Evolutionary conservation across 2,888 invertebrate species (phyloP), one percentile per base, ranked within the genome.

Genomic region (Platerodrilus igneus): DNA sequence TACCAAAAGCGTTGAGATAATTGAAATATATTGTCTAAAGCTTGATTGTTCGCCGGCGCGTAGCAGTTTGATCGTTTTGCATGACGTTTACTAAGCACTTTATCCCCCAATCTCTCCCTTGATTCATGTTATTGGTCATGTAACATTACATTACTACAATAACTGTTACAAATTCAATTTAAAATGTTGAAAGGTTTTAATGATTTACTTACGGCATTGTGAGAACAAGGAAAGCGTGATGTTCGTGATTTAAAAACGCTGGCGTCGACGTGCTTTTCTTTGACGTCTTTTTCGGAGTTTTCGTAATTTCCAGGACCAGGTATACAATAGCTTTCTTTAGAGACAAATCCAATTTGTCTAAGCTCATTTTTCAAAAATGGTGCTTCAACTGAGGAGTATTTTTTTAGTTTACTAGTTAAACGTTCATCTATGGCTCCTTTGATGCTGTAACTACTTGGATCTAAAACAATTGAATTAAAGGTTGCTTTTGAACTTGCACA

Each of bases 1-100:
- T 57, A 51, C 57, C 54, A 56, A 55, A 56, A 56, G 55, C 52
- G 58, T 49, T 51, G 38, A 51, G 61, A 64, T 64, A 66, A 66
- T 66, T 66, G 65, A 64, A 66, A 66, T 65, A 64, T 65, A 66
- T 66, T 65, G 66, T 66, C 59, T 63, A 56, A 54, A 56, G 57
- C 57, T 47, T 62, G 63, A 63, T 63, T 63, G 62, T 62, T 60
- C 55, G 55, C 55, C 51, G n/a, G n/a, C 50, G 48, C 50, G 53
- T 47, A 48, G 48, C 48, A 51, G 50, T 45, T 51, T 42, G 52
- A 53, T 53, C 53, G 51, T 44, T 52, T 53, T 52, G 50, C 54
- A 52, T 52, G 52, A 52, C 51, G 52, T 51, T 53, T 52, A 48
- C 54, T 47, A 46, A 51, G 52, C 54, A 54, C 53, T 53, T 46